Base-by-base conservation (phyloP, 2,888 invertebrate species). In the Drosophila koepferae region DNA sequence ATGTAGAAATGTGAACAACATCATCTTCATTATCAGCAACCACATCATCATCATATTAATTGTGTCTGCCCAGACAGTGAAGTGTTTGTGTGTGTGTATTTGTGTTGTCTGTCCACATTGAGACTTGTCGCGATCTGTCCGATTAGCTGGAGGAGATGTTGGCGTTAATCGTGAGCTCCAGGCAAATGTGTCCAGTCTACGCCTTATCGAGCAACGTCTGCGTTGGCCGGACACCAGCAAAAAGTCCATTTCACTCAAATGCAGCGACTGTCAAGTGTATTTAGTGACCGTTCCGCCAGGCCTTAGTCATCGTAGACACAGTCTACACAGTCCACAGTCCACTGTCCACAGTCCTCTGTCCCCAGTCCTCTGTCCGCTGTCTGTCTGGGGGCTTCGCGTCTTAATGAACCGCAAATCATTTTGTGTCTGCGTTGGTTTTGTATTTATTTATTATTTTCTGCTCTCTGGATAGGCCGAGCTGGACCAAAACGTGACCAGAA, bases 391-490 rank as follows among this genome's bases (percentile, higher is more conserved):
- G 66, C 60, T 70, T 72, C 77, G 72, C 79, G 74, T 75, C 82
- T 89, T 91, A 91, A 91, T 90, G 91, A 91, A 89, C 90, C 75
- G 86, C 91, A 90, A 91, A 89, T 90, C 83, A 89, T 91, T 90
- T 89, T 75, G 67, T 82, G 89, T 85, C 86, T 87, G 84, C 82
- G 80, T 86, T 79, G 74, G 71, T 49, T 72, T 66, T 28, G 28
- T 61, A 53, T 43, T 36, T 16, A 36, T 54, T 64, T 55, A 54
- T 18, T 18, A 3, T 12, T 12, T 14, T 38, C 0, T 23, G 34
- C 48, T 56, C 48, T 76, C 68, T 43, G 61, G 74, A 64, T 63
- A 65, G 81, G 63, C 63, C 43, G 62, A 38, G 49, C 51, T 62
- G 70, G 62, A 80, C 65, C 71, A 61, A 66, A 63, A 63, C 65